Conservation (phyloP, 2,113 vertebrate genomes). For the Isurus oxyrinchus region DNA sequence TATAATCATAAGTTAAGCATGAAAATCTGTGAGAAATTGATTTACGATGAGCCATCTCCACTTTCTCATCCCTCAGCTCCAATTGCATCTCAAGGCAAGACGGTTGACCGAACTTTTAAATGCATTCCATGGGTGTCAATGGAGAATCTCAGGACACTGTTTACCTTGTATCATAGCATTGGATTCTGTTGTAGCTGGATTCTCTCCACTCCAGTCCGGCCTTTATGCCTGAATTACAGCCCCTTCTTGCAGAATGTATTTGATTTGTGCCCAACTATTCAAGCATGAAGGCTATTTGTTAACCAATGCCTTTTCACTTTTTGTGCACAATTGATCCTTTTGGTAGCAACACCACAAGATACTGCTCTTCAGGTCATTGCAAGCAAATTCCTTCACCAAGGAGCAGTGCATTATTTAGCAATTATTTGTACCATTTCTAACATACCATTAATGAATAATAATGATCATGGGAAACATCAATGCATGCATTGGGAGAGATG, state of each 20-base stretch:
- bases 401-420: not conserved
- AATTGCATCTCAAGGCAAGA: not conserved
- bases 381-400: not conserved
- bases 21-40: not conserved
- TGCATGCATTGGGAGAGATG: not conserved
- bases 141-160: not conserved
- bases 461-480: not conserved
- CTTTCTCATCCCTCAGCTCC: not conserved
- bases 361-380: not conserved
- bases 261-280: not conserved
- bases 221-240: not conserved
- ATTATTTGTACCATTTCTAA: not conserved
- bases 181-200: not conserved
- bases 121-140: not conserved
- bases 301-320: not conserved
- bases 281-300: not conserved
- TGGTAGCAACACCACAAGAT: not conserved
- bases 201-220: not conserved
- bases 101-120: too few relatives aligned
- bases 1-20: not conserved
- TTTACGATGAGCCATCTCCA: too few relatives aligned
- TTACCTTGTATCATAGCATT: not conserved
- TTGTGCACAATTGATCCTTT: not conserved
- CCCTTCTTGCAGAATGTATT: not conserved
- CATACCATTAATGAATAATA: not conserved